These are phyloP conservation scores for Brachyhypopomus occidentalis DNA, from an alignment of 2,113 vertebrate species.

Conservation along the genomic window DNA sequence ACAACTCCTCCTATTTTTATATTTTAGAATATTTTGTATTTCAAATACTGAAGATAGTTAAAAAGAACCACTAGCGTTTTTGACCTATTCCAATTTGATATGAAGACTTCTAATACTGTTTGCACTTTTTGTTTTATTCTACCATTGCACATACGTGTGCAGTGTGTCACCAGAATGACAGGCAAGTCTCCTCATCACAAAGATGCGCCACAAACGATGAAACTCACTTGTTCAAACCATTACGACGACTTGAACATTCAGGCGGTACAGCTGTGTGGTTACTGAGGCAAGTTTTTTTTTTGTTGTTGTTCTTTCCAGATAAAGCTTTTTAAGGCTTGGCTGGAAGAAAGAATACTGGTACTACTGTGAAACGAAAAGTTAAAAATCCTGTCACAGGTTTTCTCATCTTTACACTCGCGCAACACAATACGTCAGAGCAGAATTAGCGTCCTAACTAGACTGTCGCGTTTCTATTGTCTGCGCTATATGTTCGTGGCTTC, in stretches of 20 bases:
- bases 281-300: background rate
- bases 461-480: slow-evolving; percentile 25
- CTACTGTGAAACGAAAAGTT: background rate
- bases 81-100: background rate
- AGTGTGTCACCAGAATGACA: background rate
- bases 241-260: background rate
- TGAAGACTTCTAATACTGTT: slow-evolving; percentile 9
- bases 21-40: slow-evolving; percentile 14
- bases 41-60: background rate
- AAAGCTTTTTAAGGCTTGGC: slow-evolving; percentile 14
- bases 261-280: slow-evolving; percentile 13
- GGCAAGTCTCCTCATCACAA: background rate
- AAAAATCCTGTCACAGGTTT: slow-evolving; percentile 12
- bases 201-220: background rate
- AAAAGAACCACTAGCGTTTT: background rate
- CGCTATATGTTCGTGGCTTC: slow-evolving; percentile 36
- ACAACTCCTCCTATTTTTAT: background rate
- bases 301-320: background rate
- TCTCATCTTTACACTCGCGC: slow-evolving; percentile 11
- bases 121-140: background rate
- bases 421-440: slow-evolving; percentile 35
- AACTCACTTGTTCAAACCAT: background rate
- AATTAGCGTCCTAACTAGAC: slow-evolving; percentile 18
- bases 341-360: slow-evolving; percentile 34
- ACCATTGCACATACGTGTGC: background rate